These are phyloP conservation scores for Furcifer pardalis DNA, from an alignment of 2,797 vertebrate species.

Conservation along the genomic window DNA sequence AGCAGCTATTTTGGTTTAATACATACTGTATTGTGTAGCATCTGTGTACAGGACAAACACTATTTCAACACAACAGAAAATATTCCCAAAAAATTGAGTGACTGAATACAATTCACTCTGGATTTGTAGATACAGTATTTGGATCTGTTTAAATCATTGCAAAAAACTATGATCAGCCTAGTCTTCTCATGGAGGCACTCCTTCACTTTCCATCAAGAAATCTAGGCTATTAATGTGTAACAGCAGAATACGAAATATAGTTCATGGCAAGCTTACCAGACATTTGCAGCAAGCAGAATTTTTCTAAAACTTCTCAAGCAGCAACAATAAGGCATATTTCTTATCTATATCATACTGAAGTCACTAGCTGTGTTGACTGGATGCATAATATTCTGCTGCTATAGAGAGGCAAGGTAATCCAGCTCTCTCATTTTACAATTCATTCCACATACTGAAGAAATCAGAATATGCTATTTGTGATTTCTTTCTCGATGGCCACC, in stretches of 20 bases:
- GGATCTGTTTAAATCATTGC: background rate
- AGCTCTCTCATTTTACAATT: background rate
- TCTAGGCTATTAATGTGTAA: background rate
- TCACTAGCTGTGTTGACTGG: background rate
- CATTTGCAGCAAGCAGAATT: background rate
- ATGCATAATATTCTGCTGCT: background rate
- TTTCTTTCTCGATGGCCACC: slow-evolving; percentile 5
- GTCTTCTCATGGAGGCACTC: background rate
- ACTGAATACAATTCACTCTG: background rate
- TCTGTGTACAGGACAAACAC: no score
- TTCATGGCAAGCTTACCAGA: background rate
- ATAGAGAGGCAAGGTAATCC: background rate
- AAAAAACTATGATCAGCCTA: background rate
- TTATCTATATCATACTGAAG: background rate
- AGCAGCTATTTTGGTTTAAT: no score
- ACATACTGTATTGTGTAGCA: no score
- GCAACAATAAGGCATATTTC: background rate
- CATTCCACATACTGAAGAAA: background rate
- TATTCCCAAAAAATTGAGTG: background rate
- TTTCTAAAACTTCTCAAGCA: background rate
- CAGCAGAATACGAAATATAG: background rate
- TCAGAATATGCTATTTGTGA: background rate
- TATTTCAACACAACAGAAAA: slow-evolving; percentile 2
- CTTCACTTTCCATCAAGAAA: background rate
- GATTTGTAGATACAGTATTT: background rate